These are phyloP conservation scores for Drosophila paramelanica DNA, from an alignment of 2,888 invertebrate genomes.

Conservation along the genomic window DNA sequence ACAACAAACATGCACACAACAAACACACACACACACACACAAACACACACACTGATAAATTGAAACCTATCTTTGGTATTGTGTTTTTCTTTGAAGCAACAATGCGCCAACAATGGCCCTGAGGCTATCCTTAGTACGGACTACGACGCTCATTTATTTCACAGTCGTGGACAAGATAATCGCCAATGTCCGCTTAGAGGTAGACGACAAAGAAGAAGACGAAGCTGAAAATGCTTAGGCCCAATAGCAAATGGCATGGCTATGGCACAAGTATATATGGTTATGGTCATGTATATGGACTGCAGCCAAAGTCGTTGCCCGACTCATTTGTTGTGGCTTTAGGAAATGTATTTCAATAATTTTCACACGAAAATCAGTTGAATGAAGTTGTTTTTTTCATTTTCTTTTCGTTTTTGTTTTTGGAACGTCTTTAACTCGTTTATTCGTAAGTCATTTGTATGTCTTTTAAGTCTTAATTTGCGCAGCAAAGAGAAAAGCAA, in stretches of 20 bases:
- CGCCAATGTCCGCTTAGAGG: slow-evolving; percentile 80
- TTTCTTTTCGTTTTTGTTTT: slow-evolving; percentile 7
- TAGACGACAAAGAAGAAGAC: slow-evolving; percentile 44
- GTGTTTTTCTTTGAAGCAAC: slow-evolving; percentile 75
- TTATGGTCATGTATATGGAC: slow-evolving; percentile 20
- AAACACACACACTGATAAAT: slow-evolving; percentile 49
- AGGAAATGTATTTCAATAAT: slow-evolving; percentile 80
- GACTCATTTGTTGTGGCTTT: slow-evolving; percentile 62
- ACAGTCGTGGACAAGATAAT: slow-evolving; percentile 81
- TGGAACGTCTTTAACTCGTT: background rate
- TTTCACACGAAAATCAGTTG: slow-evolving; percentile 76
- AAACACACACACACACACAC: slow-evolving; percentile 31
- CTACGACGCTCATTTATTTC: slow-evolving; percentile 80
- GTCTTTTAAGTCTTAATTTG: slow-evolving; percentile 70
- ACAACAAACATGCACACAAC: slow-evolving; percentile 46
- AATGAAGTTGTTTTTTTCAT: slow-evolving; percentile 62
- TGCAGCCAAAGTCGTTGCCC: slow-evolving; percentile 39
- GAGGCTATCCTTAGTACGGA: slow-evolving; percentile 72
- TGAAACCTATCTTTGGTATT: slow-evolving; percentile 73
- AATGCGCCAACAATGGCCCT: slow-evolving; percentile 71
- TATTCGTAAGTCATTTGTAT: slow-evolving; percentile 43
- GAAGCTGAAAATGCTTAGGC: slow-evolving; percentile 43
- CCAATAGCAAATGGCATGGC: slow-evolving; percentile 43
- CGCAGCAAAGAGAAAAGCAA: slow-evolving; percentile 11
- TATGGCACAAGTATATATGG: slow-evolving; percentile 12